Base-by-base conservation (phyloP, 2,113 vertebrate genomes). In the Gopherus flavomarginatus region DNA sequence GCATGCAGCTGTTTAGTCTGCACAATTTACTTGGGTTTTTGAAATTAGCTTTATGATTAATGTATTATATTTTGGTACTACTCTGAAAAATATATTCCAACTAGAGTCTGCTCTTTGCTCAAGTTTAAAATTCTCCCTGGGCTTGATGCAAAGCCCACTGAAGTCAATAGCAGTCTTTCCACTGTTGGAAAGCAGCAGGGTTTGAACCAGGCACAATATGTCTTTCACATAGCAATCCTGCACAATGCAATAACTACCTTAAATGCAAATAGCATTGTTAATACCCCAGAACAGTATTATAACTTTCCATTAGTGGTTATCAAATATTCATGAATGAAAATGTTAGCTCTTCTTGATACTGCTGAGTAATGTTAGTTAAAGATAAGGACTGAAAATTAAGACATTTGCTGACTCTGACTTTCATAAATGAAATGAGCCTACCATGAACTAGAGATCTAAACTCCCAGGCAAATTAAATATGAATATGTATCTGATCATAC, bases 231-330 rank as follows among this genome's bases (percentile, higher is more conserved):
- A 19, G 0, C 27, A 77, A 26, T 35, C 35, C 49, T 4, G 6
- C 29, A 9, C 0, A 0, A 26, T 21, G 10, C 44, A 49, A 84
- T 38, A 29, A 3, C 3, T 1, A 1, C 21, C 4, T 56, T 0
- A 12, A 79, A 47, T 38, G 5, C 0, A 0, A 56, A 1, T 5
- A 4, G 35, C 52, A 21, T 54, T 24, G 0, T 17, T 31, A 10
- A 0, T 42, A 12, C 8, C 49, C 8, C 3, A 69, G 12, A 49
- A 21, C 19, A 2, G 53, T 6, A 3, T 44, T 38, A 8, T 24
- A 50, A 54, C 62, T 29, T 12, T 27, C 44, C 8, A 4, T 22
- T 10, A n/a, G 17, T 1, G 12, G 27, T 59, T n/a, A 31, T 3
- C n/a, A 72, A 59, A 31, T 26, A 59, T 8, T n/a, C 13, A 1